A percentile compares a stretch with the other conserved stretches of the same genome.
Evolutionary conservation across 2,888 invertebrate genomes (phyloP).

Genomic region (Drosophila phalerata): DNA sequence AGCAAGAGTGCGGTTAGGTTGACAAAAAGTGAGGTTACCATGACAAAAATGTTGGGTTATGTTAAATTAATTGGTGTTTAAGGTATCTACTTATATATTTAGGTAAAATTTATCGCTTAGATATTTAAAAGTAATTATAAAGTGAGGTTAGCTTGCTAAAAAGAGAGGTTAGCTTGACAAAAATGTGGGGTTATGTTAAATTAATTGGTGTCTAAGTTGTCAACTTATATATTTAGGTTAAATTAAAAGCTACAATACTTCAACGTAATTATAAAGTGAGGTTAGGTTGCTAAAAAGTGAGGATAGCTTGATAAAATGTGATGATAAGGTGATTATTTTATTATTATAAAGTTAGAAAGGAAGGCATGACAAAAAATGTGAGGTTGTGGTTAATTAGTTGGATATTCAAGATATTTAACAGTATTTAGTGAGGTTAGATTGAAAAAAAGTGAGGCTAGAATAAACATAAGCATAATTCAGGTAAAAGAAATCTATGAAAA

Average conservation of each 20-base stretch:
- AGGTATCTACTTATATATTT: background rate
- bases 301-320: background rate
- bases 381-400: background rate
- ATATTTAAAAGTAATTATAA: background rate
- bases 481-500: background rate
- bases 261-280: background rate
- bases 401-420: background rate
- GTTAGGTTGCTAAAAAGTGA: background rate
- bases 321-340: no score
- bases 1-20: background rate
- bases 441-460: background rate
- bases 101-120: background rate
- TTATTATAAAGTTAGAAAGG: no score
- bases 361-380: no score
- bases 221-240: background rate
- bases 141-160: background rate
- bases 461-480: background rate
- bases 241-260: background rate
- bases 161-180: background rate
- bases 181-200: background rate
- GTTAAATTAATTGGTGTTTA: constrained; percentile 7
- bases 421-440: constrained; percentile 1
- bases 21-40: constrained; percentile 1
- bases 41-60: constrained; percentile 1
- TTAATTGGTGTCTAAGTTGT: constrained; percentile 1